These are phyloP conservation scores for Elmis aenea DNA, from an alignment of 2,888 invertebrate species.

Conservation along the genomic window DNA sequence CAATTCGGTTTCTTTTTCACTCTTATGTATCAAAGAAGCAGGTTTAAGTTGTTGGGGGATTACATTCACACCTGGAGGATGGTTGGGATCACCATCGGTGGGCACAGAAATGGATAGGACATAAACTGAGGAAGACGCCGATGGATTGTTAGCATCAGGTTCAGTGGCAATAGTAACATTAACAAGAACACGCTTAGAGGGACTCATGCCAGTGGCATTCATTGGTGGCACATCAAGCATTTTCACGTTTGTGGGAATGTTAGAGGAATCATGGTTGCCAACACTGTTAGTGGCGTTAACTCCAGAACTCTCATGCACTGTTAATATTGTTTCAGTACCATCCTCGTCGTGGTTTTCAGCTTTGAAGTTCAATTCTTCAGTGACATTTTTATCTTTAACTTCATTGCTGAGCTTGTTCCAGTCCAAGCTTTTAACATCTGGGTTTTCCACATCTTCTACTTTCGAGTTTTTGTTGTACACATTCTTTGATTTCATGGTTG, in stretches of 20 bases:
- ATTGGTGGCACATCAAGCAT: slow-evolving; percentile 40
- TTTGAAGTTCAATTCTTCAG: slow-evolving; percentile 38
- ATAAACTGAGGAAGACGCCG: slow-evolving; percentile 63
- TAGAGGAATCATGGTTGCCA: slow-evolving; percentile 25
- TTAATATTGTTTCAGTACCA: slow-evolving; percentile 27
- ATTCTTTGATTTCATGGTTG: slow-evolving; percentile 34
- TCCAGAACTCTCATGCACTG: slow-evolving; percentile 22
- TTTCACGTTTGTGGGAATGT: slow-evolving; percentile 29
- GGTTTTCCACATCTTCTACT: neutral
- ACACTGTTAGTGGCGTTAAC: slow-evolving; percentile 29
- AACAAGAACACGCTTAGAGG: slow-evolving; percentile 64
- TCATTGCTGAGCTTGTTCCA: slow-evolving; percentile 6
- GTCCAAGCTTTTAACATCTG: too few relatives aligned
- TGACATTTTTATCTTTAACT: slow-evolving; percentile 18
- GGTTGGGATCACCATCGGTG: slow-evolving; percentile 52
- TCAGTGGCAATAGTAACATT: slow-evolving; percentile 79
- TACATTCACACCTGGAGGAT: slow-evolving; percentile 54
- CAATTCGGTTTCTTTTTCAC: slow-evolving; percentile 19
- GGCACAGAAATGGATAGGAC: slow-evolving; percentile 78
- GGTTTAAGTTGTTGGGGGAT: slow-evolving; percentile 19
- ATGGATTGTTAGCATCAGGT: slow-evolving; percentile 49
- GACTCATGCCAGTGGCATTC: slow-evolving; percentile 38
- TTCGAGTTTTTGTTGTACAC: slow-evolving; percentile 26
- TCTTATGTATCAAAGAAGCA: slow-evolving; percentile 33
- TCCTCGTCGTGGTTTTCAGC: slow-evolving; percentile 8